These are phyloP conservation scores for Atta texana DNA, from an alignment of 1,140 invertebrate genomes.

Conservation along the genomic window DNA sequence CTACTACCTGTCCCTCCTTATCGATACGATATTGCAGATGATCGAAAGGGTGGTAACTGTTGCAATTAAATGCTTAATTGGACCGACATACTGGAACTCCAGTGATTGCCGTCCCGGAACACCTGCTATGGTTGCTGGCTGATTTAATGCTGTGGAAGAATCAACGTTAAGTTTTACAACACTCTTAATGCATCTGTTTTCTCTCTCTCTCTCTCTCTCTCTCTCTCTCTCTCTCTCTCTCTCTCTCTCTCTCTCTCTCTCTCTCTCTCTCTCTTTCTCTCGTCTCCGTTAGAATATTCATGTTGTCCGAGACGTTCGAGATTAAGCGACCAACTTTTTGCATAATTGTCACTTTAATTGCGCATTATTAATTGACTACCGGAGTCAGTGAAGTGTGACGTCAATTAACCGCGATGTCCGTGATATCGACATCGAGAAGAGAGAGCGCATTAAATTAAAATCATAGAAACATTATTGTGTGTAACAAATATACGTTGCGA, in stretches of 20 bases:
- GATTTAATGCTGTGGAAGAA: constrained; percentile 52
- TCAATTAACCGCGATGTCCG: constrained; percentile 1
- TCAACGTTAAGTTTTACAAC: constrained; percentile 54
- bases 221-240: neutral
- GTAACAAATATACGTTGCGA: neutral
- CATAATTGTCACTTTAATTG: constrained; percentile 56
- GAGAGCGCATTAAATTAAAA: neutral
- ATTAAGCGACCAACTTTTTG: constrained; percentile 30
- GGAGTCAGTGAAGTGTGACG: neutral
- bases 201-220: neutral
- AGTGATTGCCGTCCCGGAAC: constrained; percentile 62
- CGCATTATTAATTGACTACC: constrained; percentile 50
- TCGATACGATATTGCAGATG: constrained; percentile 60
- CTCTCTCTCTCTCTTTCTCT: neutral
- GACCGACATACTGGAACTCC: constrained; percentile 54
- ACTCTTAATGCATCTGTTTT: constrained; percentile 12
- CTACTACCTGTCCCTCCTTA: neutral
- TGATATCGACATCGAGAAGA: neutral
- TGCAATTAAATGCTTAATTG: constrained; percentile 74
- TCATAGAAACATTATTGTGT: neutral
- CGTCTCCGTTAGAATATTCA: constrained; percentile 39
- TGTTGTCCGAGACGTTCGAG: constrained; percentile 18
- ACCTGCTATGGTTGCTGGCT: constrained; percentile 62
- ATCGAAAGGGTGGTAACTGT: constrained; percentile 70
- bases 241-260: neutral